Evolutionary conservation across 1,140 invertebrate genomes (phyloP).

Genomic region (Calephelis virginiensis): DNA sequence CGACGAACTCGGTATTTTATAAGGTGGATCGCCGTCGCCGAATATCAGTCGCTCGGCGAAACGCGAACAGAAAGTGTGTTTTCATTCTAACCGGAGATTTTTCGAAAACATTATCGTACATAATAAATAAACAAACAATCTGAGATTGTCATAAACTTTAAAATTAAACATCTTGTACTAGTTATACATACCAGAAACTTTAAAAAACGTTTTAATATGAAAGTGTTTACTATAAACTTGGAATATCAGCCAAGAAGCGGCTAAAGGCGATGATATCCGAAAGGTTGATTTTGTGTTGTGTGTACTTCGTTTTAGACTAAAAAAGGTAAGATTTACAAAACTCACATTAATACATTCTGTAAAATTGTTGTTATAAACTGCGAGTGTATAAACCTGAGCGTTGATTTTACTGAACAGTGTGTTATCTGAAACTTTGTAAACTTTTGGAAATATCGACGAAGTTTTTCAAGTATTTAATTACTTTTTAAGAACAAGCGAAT

Average conservation of each 20-base stretch:
- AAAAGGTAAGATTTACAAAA: neutral
- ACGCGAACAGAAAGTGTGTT: constrained; percentile 24
- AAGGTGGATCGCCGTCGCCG: neutral
- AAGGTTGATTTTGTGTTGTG: neutral
- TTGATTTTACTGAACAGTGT: no score
- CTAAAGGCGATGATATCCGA: constrained; percentile 2
- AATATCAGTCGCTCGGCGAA: constrained; percentile 31
- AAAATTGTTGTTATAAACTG: neutral
- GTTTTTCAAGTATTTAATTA: no score
- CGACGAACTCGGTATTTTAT: neutral
- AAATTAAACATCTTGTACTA: neutral
- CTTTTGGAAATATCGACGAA: no score
- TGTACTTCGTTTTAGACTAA: neutral
- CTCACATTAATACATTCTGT: neutral
- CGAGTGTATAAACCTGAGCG: neutral
- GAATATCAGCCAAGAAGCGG: constrained; percentile 1
- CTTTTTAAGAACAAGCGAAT: no score
- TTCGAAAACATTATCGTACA: constrained; percentile 23
- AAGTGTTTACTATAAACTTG: constrained; percentile 8
- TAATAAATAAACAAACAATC: constrained; percentile 9
- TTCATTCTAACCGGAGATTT: neutral
- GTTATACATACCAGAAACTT: neutral
- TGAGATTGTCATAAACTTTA: neutral
- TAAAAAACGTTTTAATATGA: neutral
- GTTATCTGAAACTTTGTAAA: no score